These are phyloP conservation scores for Dipus sagitta DNA, from an alignment of 2,797 vertebrate genomes.

Conservation along the genomic window DNA sequence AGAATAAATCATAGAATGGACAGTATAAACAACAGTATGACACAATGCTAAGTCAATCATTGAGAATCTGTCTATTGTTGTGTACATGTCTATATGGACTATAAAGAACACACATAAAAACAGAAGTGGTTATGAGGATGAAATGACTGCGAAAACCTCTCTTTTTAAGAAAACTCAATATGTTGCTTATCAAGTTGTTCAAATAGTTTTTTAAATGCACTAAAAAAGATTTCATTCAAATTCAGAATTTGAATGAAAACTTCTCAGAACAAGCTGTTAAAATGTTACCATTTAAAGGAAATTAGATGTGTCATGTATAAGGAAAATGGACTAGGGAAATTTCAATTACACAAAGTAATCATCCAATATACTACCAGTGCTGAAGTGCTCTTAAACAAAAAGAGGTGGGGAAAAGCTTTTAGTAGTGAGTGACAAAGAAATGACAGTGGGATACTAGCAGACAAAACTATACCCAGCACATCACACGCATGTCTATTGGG, in stretches of 20 bases:
- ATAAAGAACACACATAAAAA: background rate
- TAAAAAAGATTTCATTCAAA: background rate
- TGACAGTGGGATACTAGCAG: background rate
- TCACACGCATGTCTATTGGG: background rate
- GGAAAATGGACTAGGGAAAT: background rate
- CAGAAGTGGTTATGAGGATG: background rate
- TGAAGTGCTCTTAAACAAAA: background rate
- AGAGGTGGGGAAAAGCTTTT: background rate
- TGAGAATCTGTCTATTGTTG: background rate
- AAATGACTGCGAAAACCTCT: background rate
- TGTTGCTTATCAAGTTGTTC: background rate
- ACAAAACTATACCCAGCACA: background rate
- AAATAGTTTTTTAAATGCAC: background rate
- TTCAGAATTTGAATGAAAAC: background rate
- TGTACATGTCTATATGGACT: background rate
- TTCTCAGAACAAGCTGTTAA: background rate
- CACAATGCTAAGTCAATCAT: background rate
- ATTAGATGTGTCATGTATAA: background rate
- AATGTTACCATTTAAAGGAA: background rate
- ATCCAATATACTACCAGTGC: background rate
- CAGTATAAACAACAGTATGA: background rate
- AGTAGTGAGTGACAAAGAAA: background rate
- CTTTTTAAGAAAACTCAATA: background rate
- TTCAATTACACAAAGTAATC: conserved; percentile 1
- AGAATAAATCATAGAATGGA: background rate